A percentile compares a stretch with the other conserved stretches of the same genome.
Evolutionary conservation across 2,797 vertebrate genomes (phyloP).

Genomic region (Galagoides demidoff): DNA sequence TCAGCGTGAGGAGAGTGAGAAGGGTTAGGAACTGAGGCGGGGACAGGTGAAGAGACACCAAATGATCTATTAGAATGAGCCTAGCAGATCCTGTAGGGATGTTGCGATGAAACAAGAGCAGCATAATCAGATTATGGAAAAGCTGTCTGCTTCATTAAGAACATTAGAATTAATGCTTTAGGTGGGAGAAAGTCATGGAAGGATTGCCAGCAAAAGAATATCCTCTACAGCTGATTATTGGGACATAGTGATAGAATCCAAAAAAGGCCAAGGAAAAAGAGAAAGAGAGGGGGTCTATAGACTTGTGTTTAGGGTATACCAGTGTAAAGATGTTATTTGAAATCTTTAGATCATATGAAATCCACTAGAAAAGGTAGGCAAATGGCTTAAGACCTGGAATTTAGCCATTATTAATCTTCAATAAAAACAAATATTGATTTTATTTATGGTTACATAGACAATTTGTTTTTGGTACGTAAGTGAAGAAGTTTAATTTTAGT

Average conservation of each 20-base stretch:
- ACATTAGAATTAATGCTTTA: background rate
- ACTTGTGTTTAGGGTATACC: background rate
- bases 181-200: background rate
- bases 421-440: background rate
- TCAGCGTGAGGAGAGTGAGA: rapidly evolving
- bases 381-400: background rate
- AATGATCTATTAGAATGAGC: background rate
- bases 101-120: background rate
- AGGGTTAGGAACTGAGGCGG: background rate
- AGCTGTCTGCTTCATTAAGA: background rate
- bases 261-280: background rate
- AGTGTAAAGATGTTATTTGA: background rate
- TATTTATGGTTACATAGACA: background rate
- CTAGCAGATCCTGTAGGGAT: background rate
- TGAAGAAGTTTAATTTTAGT: background rate
- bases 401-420: background rate
- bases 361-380: background rate
- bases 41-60: background rate
- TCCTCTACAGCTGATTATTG: background rate
- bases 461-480: background rate
- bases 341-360: background rate
- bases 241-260: background rate
- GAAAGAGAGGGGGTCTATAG: background rate
- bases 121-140: background rate
- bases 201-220: no score